Percentiles rank a stretch among this genome's conserved stretches.
phyloP scores from a whole-genome alignment of 1,140 invertebrate species.

The Tribolium castaneum region DNA sequence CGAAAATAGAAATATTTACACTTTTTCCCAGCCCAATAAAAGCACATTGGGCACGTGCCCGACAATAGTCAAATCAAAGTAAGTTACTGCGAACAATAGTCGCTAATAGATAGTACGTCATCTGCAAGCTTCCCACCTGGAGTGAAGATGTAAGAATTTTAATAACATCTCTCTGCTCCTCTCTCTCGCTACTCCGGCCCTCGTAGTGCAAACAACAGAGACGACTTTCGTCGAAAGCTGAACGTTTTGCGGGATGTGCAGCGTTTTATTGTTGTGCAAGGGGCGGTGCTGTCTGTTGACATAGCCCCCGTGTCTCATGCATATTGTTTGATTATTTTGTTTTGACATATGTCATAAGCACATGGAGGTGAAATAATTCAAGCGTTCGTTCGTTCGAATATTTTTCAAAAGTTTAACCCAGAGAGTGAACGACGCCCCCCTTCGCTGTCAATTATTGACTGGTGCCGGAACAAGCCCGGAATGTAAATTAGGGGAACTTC shows the following conservation, averaged over 20 bases:
- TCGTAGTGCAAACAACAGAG: constrained; percentile 12
- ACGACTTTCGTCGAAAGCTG: not conserved
- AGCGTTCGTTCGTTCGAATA: not conserved
- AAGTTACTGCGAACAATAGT: constrained; percentile 14
- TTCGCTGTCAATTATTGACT: constrained; percentile 54
- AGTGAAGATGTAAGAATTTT: constrained; percentile 47
- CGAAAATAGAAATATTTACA: too few species aligned
- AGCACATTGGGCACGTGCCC: not conserved
- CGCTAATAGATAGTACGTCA: constrained; percentile 52
- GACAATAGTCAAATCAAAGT: constrained; percentile 27
- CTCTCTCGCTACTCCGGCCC: not conserved
- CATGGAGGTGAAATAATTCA: constrained; percentile 6
- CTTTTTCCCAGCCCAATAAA: not conserved
- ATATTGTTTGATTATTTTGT: constrained; percentile 42
- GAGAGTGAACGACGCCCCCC: not conserved
- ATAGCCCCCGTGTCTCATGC: constrained; percentile 9
- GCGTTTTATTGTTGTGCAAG: constrained; percentile 33
- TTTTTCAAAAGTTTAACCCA: constrained; percentile 6
- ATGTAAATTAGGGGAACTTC: constrained; percentile 57
- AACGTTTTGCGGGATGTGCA: constrained; percentile 11
- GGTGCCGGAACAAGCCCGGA: constrained; percentile 52
- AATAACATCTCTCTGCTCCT: constrained; percentile 21
- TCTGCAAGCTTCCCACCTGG: constrained; percentile 53
- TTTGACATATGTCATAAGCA: constrained; percentile 38
- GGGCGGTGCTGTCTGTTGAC: constrained; percentile 29